phyloP scores from a whole-genome alignment of 1,140 invertebrate species.

The Cydia amplana region DNA sequence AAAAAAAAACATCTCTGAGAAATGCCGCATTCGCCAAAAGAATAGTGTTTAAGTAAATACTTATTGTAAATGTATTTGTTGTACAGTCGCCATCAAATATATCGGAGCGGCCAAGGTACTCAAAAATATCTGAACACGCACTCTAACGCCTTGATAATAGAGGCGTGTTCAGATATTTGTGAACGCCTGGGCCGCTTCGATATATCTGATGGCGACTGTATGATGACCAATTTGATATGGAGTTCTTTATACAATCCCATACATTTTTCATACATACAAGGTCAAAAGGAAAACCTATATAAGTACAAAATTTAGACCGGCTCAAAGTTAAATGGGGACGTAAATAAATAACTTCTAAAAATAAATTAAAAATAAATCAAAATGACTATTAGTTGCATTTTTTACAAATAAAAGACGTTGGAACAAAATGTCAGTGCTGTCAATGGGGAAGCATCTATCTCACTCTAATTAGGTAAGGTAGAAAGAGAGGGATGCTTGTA shows the following conservation, averaged over 20 bases:
- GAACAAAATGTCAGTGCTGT: neutral
- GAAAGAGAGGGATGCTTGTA: neutral
- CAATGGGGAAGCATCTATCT: neutral
- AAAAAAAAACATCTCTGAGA: too few relatives aligned
- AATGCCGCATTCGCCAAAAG: too few relatives aligned
- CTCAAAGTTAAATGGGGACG: neutral
- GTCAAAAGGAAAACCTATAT: neutral
- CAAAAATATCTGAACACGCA: too few relatives aligned
- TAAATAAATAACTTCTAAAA: constrained; percentile 25
- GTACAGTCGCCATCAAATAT: too few relatives aligned
- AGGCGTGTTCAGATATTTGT: too few relatives aligned
- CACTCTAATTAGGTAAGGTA: neutral
- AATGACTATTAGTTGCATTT: constrained; percentile 16
- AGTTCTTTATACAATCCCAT: neutral
- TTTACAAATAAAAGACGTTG: neutral
- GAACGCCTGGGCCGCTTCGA: too few relatives aligned
- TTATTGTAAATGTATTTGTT: neutral
- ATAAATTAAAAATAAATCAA: constrained; percentile 28
- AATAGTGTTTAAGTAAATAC: too few relatives aligned
- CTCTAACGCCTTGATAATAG: too few relatives aligned
- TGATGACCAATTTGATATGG: neutral
- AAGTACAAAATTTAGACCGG: constrained; percentile 11
- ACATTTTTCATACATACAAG: neutral
- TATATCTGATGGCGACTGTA: too few relatives aligned
- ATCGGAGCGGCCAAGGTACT: too few relatives aligned